These are phyloP conservation scores for Cirrhinus molitorella DNA, from an alignment of 2,797 vertebrate species.

Conservation along the genomic window DNA sequence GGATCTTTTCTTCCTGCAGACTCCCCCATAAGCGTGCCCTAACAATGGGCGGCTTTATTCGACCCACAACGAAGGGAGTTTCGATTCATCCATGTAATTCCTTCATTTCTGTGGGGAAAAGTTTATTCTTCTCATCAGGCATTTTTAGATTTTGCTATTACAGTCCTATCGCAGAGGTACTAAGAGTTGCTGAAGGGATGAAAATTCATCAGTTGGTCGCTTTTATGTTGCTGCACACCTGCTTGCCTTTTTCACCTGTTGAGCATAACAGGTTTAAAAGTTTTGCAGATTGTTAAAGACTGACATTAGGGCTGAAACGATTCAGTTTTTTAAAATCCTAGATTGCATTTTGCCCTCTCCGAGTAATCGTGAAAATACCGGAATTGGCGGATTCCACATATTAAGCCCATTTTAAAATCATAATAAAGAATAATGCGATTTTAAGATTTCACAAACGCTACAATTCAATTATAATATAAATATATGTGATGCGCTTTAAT, in stretches of 20 bases:
- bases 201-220: background rate
- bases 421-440: too few relatives aligned
- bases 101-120: conserved; percentile 49
- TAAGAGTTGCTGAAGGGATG: conserved; percentile 1
- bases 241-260: background rate
- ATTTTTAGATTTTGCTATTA: conserved; percentile 40
- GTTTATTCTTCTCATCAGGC: conserved; percentile 53
- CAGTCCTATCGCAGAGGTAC: conserved; percentile 35
- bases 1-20: conserved; percentile 44
- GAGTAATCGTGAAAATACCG: too few relatives aligned
- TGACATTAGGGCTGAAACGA: background rate
- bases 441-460: too few relatives aligned
- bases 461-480: too few relatives aligned
- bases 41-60: conserved; percentile 66
- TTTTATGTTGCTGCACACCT: background rate
- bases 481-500: too few relatives aligned
- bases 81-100: conserved; percentile 59
- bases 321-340: too few relatives aligned
- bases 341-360: too few relatives aligned
- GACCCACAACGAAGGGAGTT: conserved; percentile 53
- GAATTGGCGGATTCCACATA: too few relatives aligned
- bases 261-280: background rate
- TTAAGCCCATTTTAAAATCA: too few relatives aligned
- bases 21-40: conserved; percentile 53
- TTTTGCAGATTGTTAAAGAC: background rate